Conservation (phyloP, 2,113 vertebrate genomes). For the Circaetus gallicus region DNA sequence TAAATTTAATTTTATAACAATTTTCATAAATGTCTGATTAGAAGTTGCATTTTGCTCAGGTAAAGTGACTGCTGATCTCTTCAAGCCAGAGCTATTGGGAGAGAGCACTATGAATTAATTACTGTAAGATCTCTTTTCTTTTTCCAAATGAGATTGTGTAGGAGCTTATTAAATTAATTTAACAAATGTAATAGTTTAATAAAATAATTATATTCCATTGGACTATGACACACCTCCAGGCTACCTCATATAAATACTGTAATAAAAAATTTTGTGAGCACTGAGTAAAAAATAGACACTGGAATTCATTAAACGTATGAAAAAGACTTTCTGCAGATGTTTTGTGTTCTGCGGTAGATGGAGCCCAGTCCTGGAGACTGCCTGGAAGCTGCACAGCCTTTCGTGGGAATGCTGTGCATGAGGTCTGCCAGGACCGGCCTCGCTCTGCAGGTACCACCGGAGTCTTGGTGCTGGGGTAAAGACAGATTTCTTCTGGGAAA, state of each 20-base stretch:
- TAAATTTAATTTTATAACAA: background rate
- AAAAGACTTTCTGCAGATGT: background rate
- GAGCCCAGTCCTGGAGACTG: background rate
- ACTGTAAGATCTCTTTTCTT: background rate
- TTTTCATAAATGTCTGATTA: background rate
- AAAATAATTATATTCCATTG: background rate
- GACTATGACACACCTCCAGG: background rate
- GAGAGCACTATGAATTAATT: background rate
- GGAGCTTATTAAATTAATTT: background rate
- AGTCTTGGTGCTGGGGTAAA: background rate
- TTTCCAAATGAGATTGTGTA: background rate
- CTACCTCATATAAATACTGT: background rate
- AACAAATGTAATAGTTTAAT: background rate
- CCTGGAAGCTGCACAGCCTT: background rate
- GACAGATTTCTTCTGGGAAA: background rate
- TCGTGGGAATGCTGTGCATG: fast-evolving
- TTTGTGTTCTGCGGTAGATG: background rate
- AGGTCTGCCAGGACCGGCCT: background rate
- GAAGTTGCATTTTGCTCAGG: background rate
- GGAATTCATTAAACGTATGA: background rate
- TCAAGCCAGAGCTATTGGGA: background rate
- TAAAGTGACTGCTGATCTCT: background rate
- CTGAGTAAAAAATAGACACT: background rate
- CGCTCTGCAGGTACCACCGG: fast-evolving
- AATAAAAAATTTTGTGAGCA: background rate